These are phyloP conservation scores for Peromyscus californicus DNA, from an alignment of 2,113 vertebrate genomes.

Conservation along the genomic window DNA sequence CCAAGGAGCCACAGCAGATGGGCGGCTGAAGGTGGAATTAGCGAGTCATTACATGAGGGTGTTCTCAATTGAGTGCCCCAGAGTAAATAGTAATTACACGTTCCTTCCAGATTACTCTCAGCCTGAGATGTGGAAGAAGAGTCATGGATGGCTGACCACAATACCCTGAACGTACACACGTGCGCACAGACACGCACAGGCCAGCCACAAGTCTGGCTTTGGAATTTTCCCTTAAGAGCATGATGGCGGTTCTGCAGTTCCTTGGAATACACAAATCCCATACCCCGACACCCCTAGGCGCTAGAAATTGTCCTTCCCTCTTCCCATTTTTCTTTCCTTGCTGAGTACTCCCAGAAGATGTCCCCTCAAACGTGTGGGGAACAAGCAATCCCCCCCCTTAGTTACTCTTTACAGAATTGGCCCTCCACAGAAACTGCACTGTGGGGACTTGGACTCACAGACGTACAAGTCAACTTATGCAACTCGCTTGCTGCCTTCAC, in stretches of 20 bases:
- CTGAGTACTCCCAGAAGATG: conserved; percentile 25
- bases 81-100: conserved; percentile 77
- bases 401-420: neutral
- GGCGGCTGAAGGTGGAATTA: conserved; percentile 59
- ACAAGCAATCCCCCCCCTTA: neutral
- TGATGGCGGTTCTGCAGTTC: neutral
- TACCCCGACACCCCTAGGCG: neutral
- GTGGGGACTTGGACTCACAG: neutral
- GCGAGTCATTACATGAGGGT: conserved; percentile 59
- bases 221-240: neutral
- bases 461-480: neutral
- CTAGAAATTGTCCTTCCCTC: conserved; percentile 10
- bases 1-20: conserved; percentile 40
- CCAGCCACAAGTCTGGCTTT: neutral
- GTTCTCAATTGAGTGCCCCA: conserved; percentile 65
- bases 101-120: conserved; percentile 69
- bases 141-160: conserved; percentile 55
- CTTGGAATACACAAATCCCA: neutral
- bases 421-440: neutral
- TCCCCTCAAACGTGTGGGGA: neutral
- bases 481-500: neutral
- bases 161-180: neutral
- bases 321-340: neutral
- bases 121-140: conserved; percentile 22
- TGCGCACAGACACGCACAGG: neutral